Percentiles rank a stretch among this genome's conserved stretches.
These are phyloP conservation scores for Lerema accius DNA, from an alignment of 1,140 invertebrate genomes.

Conservation along the genomic window DNA sequence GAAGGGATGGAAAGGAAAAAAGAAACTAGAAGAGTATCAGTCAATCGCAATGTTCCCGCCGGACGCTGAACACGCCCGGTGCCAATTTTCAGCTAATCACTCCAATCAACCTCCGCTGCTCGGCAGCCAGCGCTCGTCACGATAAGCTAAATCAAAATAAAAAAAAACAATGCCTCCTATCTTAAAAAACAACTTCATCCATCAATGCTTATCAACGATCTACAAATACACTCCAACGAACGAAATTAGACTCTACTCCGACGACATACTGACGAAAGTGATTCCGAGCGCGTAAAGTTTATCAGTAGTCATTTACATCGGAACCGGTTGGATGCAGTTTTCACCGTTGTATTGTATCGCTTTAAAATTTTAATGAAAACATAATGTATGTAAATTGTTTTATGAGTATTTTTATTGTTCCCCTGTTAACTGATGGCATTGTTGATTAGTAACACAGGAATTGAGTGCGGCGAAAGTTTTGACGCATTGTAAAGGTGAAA, in stretches of 20 bases:
- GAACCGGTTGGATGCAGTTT: slow-evolving; percentile 36
- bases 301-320: slow-evolving; percentile 33
- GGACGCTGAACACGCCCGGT: slow-evolving; percentile 23
- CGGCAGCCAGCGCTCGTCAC: slow-evolving; percentile 19
- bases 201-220: slow-evolving; percentile 40
- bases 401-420: slow-evolving; percentile 32
- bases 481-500: no score
- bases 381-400: slow-evolving; percentile 35
- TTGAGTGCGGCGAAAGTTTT: no score
- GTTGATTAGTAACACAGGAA: slow-evolving; percentile 9
- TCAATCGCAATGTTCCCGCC: slow-evolving; percentile 2
- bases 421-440: slow-evolving; percentile 14
- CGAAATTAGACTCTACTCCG: slow-evolving; percentile 6
- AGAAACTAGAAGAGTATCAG: no score
- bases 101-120: slow-evolving; percentile 27
- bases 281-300: neutral
- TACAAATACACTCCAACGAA: neutral
- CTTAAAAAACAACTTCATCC: slow-evolving; percentile 43
- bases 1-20: neutral
- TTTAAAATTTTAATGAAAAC: slow-evolving; percentile 38
- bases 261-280: neutral
- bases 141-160: slow-evolving; percentile 37
- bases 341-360: slow-evolving; percentile 35
- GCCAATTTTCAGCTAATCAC: slow-evolving; percentile 27
- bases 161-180: slow-evolving; percentile 40